phyloP scores from a whole-genome alignment of 2,113 vertebrate species.

The Colossoma macropomum region DNA sequence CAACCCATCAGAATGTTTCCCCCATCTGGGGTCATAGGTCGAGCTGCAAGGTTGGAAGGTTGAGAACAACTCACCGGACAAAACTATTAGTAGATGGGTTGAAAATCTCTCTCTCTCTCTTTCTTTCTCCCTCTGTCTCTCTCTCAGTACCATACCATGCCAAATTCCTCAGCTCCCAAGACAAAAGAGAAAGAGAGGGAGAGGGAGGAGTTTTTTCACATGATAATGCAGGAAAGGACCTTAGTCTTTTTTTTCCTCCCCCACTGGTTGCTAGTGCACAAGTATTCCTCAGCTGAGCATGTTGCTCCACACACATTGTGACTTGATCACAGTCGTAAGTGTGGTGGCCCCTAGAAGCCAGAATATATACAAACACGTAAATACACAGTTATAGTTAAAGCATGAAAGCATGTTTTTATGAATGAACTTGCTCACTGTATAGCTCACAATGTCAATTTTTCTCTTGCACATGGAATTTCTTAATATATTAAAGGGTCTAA shows the following conservation, averaged over 20 bases:
- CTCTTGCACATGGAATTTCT: no score
- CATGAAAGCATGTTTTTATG: not conserved
- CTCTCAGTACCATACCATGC: constrained; percentile 23
- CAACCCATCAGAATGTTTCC: constrained; percentile 49
- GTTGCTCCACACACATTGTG: constrained; percentile 38
- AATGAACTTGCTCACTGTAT: not conserved
- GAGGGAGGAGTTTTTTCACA: constrained; percentile 49
- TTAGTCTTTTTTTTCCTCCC: constrained; percentile 39
- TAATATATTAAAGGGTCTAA: no score
- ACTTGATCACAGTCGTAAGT: constrained; percentile 20
- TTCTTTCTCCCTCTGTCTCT: not conserved
- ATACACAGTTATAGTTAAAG: not conserved
- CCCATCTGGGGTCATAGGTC: constrained; percentile 61
- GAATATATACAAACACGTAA: not conserved
- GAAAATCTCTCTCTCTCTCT: constrained; percentile 1
- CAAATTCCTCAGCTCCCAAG: constrained; percentile 51
- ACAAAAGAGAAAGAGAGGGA: constrained; percentile 45
- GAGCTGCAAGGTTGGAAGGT: constrained; percentile 51
- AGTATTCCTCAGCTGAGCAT: constrained; percentile 57
- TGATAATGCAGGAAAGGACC: constrained; percentile 58
- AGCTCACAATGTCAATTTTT: no score
- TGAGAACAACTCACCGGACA: constrained; percentile 42
- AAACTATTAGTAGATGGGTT: constrained; percentile 46
- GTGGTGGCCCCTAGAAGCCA: not conserved
- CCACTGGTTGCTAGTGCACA: constrained; percentile 45